Evolutionary conservation across 1,140 invertebrate genomes (phyloP), one percentile per base, ranked within the genome.

Genomic region (Leptopilina boulardi): DNA sequence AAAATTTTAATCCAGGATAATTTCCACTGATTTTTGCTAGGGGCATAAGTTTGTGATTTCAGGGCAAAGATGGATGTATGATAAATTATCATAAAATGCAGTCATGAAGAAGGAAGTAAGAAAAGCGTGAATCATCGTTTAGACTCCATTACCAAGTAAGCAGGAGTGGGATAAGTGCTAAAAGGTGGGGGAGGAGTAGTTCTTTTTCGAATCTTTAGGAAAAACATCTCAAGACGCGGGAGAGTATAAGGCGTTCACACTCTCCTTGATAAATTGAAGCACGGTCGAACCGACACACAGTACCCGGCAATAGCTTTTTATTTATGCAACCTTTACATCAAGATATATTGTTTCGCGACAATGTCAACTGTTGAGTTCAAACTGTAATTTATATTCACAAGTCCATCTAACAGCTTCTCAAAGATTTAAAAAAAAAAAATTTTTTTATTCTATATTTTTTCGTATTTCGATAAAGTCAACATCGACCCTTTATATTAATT

Each of bases 341-440:
- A 82, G 77, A 84, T 83, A 80, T 82, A 86, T 85, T 85, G 81
- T 85, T 85, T 82, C 75, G 72, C 81, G 75, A 76, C 71, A 77
- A 71, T 56, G 77, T 83, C 80, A 84, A 83, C 79, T 75, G 70
- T 75, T 47, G 75, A 77, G 74, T 80, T 78, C 71, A 56, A 23
- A 56, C 3, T 0, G 9, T 10, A 23, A 56, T 11, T 11, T 56
- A 21, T 56, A 21, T 23, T 56, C n/a, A n/a, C 1, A 13, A 26
- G 18, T 56, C 18, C 41, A 42, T 42, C 9, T 42, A 42, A 8
- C 41, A 42, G 1, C 41, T 11, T 42, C 41, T 42, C 41, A 42
- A 42, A 42, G 41, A 42, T 42, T 42, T 42, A 42, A 42, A 42
- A 42, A 1, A n/a, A n/a, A n/a, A n/a, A n/a, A n/a, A n/a, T n/a